Evolutionary conservation across 92 coral and sea anemone species (phyloP).

Genomic region (Paramuricea clavata): DNA sequence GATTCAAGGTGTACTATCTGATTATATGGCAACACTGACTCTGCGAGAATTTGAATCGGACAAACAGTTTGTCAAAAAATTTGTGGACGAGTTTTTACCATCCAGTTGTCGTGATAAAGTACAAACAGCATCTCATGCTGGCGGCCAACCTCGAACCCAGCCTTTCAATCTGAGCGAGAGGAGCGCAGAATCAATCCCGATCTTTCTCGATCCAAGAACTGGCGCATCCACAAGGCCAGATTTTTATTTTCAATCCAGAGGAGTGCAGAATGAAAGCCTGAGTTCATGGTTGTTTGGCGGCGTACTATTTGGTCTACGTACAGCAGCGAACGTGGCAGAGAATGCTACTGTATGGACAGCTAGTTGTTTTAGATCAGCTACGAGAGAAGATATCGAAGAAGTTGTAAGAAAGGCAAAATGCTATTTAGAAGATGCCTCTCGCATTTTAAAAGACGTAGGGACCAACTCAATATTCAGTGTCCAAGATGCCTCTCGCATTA

Average conservation of each 20-base stretch:
- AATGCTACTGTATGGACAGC: not conserved
- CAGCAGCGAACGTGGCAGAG: not conserved
- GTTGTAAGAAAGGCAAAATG: not conserved
- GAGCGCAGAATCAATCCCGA: too few species aligned
- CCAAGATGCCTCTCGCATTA: not conserved
- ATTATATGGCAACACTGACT: not conserved
- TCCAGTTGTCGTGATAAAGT: not conserved
- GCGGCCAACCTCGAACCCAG: too few species aligned
- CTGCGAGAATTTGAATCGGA: not conserved
- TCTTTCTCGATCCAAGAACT: too few species aligned
- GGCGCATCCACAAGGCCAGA: too few species aligned
- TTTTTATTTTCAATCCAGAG: too few species aligned
- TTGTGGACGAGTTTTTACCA: not conserved
- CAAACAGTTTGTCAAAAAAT: too few species aligned
- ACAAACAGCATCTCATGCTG: too few species aligned
- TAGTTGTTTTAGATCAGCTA: not conserved
- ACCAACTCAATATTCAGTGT: not conserved
- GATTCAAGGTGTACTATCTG: not conserved
- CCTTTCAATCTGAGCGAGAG: too few species aligned
- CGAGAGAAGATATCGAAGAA: not conserved
- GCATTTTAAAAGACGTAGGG: not conserved
- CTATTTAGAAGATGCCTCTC: too few species aligned
- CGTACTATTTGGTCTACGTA: too few species aligned
- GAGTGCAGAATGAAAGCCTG: too few species aligned
- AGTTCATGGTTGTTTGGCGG: too few species aligned